Percentiles rank a stretch among this genome's conserved stretches.
Evolutionary conservation across 2,888 invertebrate genomes (phyloP).

Genomic region (Serrognathus titanus): DNA sequence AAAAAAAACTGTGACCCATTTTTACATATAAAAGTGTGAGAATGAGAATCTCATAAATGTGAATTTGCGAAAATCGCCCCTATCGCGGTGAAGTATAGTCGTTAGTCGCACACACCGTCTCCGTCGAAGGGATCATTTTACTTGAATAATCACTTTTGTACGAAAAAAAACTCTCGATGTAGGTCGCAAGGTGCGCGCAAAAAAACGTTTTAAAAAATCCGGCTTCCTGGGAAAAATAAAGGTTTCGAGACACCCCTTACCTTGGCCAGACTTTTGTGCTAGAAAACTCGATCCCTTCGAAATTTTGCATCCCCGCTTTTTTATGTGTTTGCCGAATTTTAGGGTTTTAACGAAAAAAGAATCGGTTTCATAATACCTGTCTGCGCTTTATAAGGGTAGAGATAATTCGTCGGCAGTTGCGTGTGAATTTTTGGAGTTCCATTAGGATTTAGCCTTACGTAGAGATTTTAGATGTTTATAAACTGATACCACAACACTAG

Average conservation of each 20-base stretch:
- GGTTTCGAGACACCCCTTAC: constrained; percentile 18
- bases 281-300: constrained; percentile 24
- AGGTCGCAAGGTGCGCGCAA: constrained; percentile 36
- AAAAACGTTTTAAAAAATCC: constrained; percentile 32
- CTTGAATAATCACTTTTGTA: constrained; percentile 34
- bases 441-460: background rate
- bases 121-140: constrained; percentile 27
- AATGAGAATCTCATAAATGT: background rate
- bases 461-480: background rate
- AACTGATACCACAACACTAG: no score
- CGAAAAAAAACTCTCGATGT: constrained; percentile 28
- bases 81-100: background rate
- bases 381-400: background rate
- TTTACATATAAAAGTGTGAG: background rate
- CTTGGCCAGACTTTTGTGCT: constrained; percentile 13
- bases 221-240: constrained; percentile 37
- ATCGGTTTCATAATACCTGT: background rate
- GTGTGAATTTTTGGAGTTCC: constrained; percentile 3
- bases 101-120: background rate
- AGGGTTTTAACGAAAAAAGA: background rate
- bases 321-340: background rate
- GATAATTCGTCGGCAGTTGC: background rate
- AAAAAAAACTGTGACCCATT: background rate
- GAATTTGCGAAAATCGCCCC: background rate
- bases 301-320: constrained; percentile 22